Percentiles rank a stretch among this genome's conserved stretches.
These are phyloP conservation scores for Orchesellides sinensis DNA, from an alignment of 2,888 invertebrate species.

Conservation along the genomic window DNA sequence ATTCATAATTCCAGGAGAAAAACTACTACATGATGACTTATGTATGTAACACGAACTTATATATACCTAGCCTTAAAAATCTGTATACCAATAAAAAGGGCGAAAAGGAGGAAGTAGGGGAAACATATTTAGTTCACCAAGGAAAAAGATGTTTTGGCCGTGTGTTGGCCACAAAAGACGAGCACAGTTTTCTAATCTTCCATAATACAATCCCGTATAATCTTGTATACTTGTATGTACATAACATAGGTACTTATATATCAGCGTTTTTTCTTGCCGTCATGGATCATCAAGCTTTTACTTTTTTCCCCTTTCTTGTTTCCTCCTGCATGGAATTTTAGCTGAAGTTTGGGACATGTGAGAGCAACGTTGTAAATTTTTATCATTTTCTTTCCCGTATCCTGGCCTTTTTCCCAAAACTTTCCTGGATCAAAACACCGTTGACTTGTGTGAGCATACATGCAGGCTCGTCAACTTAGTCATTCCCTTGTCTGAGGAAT, in stretches of 20 bases:
- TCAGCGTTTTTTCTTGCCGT: conserved; percentile 33
- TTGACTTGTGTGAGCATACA: background rate
- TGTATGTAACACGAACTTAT: conserved; percentile 8
- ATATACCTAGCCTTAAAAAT: conserved; percentile 26
- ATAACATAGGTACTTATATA: background rate
- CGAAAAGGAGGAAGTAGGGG: conserved; percentile 1
- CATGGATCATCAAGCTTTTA: conserved; percentile 62
- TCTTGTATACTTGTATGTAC: background rate
- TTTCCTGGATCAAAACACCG: conserved; percentile 59
- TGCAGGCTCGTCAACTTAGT: background rate
- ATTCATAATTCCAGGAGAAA: too few species aligned
- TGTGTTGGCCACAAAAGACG: background rate
- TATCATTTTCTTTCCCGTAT: conserved; percentile 54
- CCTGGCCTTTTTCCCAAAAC: conserved; percentile 54
- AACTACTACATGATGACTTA: too few species aligned
- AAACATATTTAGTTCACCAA: too few species aligned
- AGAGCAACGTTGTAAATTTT: conserved; percentile 53
- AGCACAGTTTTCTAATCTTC: too few species aligned
- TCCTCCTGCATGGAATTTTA: conserved; percentile 43
- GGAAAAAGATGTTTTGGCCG: background rate
- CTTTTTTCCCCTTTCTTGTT: conserved; percentile 29
- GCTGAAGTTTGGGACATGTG: too few species aligned
- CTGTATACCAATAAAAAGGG: conserved; percentile 40
- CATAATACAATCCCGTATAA: too few species aligned
- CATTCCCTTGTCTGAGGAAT: conserved; percentile 3